A percentile compares a stretch with the other conserved stretches of the same genome.
Evolutionary conservation across 2,113 vertebrate species (phyloP).

Genomic region (Seriola rivoliana): DNA sequence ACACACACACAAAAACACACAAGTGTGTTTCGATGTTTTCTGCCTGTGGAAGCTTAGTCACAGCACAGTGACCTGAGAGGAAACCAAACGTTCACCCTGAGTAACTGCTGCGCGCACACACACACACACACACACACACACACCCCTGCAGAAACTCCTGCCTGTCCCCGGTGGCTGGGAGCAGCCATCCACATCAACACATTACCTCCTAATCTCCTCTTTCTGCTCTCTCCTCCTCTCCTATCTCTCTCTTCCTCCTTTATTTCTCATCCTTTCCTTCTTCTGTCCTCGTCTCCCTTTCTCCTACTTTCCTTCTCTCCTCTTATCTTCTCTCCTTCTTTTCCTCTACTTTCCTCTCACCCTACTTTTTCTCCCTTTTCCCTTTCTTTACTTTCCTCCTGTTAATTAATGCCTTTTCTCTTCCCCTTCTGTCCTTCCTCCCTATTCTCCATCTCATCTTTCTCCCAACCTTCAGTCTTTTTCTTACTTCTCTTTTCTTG

Average conservation of each 20-base stretch:
- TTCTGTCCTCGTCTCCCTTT: not conserved
- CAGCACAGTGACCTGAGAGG: conserved; percentile 39
- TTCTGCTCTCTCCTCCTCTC: not conserved
- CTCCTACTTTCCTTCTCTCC: too few relatives aligned
- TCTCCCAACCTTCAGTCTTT: too few relatives aligned
- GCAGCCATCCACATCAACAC: conserved; percentile 38
- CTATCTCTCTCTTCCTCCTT: not conserved
- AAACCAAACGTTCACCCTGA: conserved; percentile 34
- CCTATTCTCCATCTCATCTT: too few relatives aligned
- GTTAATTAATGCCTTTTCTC: too few relatives aligned
- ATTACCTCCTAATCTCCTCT: conserved; percentile 44
- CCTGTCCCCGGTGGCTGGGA: conserved; percentile 18
- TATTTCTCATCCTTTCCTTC: not conserved
- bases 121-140: not conserved
- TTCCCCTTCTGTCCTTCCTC: too few relatives aligned
- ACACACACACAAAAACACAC: not conserved
- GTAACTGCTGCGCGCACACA: not conserved
- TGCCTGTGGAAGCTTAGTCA: conserved; percentile 36
- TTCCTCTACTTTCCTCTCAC: not conserved
- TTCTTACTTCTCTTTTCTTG: too few relatives aligned
- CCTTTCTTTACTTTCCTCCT: too few relatives aligned
- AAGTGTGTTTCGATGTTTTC: conserved; percentile 11
- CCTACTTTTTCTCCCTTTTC: not conserved
- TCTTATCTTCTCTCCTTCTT: not conserved
- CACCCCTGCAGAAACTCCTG: not conserved